Base-by-base conservation (phyloP, 2,888 invertebrate species). In the Silvanus unidentatus region DNA sequence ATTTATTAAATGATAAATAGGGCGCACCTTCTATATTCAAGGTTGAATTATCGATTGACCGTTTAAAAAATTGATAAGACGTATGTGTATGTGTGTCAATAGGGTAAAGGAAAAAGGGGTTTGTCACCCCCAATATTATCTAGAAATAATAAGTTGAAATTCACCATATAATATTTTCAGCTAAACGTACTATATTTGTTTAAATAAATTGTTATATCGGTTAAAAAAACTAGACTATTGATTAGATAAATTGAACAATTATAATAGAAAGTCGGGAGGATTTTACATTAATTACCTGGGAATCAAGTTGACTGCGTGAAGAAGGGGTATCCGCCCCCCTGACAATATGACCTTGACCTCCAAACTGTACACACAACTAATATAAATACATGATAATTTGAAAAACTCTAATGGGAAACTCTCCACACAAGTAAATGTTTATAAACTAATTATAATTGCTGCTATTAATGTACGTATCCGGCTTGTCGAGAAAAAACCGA, bases 271-370 rank as follows among this genome's bases (percentile, higher is more conserved):
- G 8, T 22, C 22, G 4, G 8, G 22, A 22, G 22, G 22, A 22
- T 22, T 22, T 22, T 22, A 22, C 22, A 8, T 22, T 22, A 22
- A 5, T 22, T 22, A 22, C 22, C 22, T 22, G 22, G 22, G 8
- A 5, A 22, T 22, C 22, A 22, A 22, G 22, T 22, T 22, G 22
- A 8, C 22, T 5, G 22, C 8, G 22, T 22, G 22, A 5, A 5
- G 22, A 22, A 39, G 53, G 59, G 57, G 62, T 53, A 50, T 52
- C 62, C 62, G 61, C 62, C 64, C 64, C 62, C 55, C 48, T 5
- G 22, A 22, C 8, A 8, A 22, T 48, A 42, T 50, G 56, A 58
- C 64, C 64, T 64, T 64, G 64, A 63, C 64, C 64, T 57, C 56
- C 42, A 52, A 58, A 56, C 60, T 60, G 56, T 55, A 55, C 30